Conservation (phyloP, 1,140 invertebrate genomes). For the Adoxophyes honmai region DNA sequence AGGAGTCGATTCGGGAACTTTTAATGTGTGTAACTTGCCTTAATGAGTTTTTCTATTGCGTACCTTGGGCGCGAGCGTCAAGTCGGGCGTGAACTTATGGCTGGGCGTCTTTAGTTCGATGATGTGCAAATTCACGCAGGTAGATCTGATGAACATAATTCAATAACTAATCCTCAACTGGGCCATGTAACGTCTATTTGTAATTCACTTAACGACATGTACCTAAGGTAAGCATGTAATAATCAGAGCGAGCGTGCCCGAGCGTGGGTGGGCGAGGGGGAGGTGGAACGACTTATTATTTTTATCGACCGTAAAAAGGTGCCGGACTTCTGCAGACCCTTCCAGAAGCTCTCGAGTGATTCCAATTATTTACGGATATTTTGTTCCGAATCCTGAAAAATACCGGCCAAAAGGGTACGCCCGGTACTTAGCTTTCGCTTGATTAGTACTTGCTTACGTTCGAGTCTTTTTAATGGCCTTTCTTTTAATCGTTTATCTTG, state of each 20-base stretch:
- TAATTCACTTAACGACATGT: constrained; percentile 2
- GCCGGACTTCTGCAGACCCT: constrained; percentile 51
- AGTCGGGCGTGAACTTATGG: constrained; percentile 3
- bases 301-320: constrained; percentile 64
- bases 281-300: constrained; percentile 46
- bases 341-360: constrained; percentile 41
- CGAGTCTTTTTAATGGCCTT: constrained; percentile 18
- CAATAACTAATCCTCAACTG: too few species aligned
- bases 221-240: constrained; percentile 48
- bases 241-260: constrained; percentile 72
- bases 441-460: constrained; percentile 28
- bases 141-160: too few species aligned
- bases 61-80: constrained; percentile 26
- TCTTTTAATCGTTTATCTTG: constrained; percentile 10
- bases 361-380: constrained; percentile 60
- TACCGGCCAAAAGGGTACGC: constrained; percentile 38
- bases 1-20: constrained; percentile 69
- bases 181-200: too few species aligned
- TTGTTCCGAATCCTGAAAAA: constrained; percentile 52
- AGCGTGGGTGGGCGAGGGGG: constrained; percentile 27
- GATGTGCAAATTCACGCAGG: too few species aligned
- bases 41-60: constrained; percentile 60
- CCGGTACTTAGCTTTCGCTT: constrained; percentile 35
- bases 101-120: too few species aligned
- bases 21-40: constrained; percentile 74